These are phyloP conservation scores for Parthenolecanium corni DNA, from an alignment of 2,888 invertebrate species.

Conservation along the genomic window DNA sequence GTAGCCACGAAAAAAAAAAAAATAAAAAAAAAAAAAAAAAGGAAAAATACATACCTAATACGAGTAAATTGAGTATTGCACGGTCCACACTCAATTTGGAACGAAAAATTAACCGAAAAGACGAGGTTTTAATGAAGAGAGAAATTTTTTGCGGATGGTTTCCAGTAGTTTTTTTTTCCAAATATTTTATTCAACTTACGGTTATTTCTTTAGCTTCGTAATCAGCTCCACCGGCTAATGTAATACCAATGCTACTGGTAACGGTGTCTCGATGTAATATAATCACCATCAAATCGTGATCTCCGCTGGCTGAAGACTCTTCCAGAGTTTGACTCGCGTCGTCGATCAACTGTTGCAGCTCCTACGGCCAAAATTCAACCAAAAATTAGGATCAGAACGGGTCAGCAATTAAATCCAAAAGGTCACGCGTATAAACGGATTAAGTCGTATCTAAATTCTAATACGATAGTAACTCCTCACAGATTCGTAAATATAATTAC, in stretches of 20 bases:
- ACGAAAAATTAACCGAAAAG: too few species aligned
- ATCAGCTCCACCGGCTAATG: conserved; percentile 77
- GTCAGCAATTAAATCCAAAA: background rate
- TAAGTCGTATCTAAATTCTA: background rate
- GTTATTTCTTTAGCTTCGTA: conserved; percentile 87
- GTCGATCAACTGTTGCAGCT: conserved; percentile 52
- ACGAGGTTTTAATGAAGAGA: too few species aligned
- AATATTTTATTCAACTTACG: conserved; percentile 44
- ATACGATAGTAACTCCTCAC: too few species aligned
- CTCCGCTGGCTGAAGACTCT: conserved; percentile 37
- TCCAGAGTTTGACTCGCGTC: conserved; percentile 54
- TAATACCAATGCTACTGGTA: conserved; percentile 70
- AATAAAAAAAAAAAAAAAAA: too few species aligned
- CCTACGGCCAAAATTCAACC: conserved; percentile 37
- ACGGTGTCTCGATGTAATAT: conserved; percentile 54
- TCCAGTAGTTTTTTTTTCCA: too few species aligned
- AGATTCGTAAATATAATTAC: too few species aligned
- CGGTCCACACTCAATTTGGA: too few species aligned
- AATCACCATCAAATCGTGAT: conserved; percentile 49
- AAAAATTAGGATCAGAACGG: background rate
- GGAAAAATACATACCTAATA: too few species aligned
- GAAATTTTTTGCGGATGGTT: too few species aligned
- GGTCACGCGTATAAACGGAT: background rate
- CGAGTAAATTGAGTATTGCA: too few species aligned
- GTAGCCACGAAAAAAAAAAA: too few species aligned